Percentiles rank a stretch among this genome's conserved stretches.
phyloP scores from a whole-genome alignment of 2,888 invertebrate genomes.

The Mellilla xanthometata region DNA sequence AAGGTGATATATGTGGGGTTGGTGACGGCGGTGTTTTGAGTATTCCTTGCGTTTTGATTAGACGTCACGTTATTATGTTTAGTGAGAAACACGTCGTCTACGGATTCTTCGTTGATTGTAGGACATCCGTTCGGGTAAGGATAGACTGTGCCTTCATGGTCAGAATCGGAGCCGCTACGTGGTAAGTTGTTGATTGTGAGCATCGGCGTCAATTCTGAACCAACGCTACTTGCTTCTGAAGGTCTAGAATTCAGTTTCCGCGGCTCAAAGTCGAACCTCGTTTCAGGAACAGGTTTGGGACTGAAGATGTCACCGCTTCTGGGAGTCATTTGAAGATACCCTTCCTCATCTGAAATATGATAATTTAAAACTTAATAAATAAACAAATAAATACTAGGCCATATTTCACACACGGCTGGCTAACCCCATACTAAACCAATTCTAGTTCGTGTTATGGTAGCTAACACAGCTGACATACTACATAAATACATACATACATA shows the following conservation, averaged over 20 bases:
- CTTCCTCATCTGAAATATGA: slow-evolving; percentile 68
- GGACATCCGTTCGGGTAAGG: slow-evolving; percentile 62
- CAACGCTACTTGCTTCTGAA: slow-evolving; percentile 51
- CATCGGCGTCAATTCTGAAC: slow-evolving; percentile 81
- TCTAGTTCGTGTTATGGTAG: too few species aligned
- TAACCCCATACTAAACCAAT: too few species aligned
- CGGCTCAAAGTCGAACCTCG: slow-evolving; percentile 79
- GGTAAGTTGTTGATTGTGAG: slow-evolving; percentile 67
- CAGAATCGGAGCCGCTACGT: slow-evolving; percentile 68
- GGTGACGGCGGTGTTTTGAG: slow-evolving; percentile 55
- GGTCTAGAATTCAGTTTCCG: slow-evolving; percentile 52
- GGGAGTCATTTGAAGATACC: slow-evolving; percentile 83
- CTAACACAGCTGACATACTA: too few species aligned
- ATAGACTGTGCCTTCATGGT: slow-evolving; percentile 58
- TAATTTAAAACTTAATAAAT: not conserved
- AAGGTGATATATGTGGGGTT: slow-evolving; percentile 73
- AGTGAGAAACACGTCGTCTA: slow-evolving; percentile 66
- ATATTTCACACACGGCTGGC: too few species aligned
- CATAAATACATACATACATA: too few species aligned
- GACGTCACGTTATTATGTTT: slow-evolving; percentile 42
- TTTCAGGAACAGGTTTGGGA: slow-evolving; percentile 64
- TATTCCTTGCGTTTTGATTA: slow-evolving; percentile 48
- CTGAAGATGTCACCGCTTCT: slow-evolving; percentile 71
- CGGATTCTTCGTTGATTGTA: slow-evolving; percentile 61
- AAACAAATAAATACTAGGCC: too few species aligned